Evolutionary conservation across 2,888 invertebrate species (phyloP), one percentile per base, ranked within the genome.

Genomic region (Stomorhina lunata): DNA sequence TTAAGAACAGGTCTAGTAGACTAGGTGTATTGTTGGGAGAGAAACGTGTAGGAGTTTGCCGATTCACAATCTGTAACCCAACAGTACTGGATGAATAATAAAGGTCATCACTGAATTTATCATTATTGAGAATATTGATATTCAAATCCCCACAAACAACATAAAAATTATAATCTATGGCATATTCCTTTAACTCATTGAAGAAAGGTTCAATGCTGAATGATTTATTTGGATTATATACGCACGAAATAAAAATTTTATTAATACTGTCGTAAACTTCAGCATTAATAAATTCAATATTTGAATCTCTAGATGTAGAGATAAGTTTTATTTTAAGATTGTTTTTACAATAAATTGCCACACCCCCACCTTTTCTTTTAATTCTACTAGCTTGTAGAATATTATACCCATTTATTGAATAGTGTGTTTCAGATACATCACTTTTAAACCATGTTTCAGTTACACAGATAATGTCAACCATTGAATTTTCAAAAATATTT

Each of bases 301-400:
- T 34, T 4, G 59, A 32, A 29, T 59, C 34, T 4, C 15, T 4
- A 12, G 72, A 72, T 10, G 27, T 32, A n/a, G 17, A 9, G 4
- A 71, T n/a, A 0, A 61, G 20, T 22, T 32, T 61, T 7, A 40
- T 10, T 1, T 45, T 72, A 1, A 72, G 48, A 34, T 15, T 34
- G 2, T 10, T 29, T 22, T 59, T 57, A 20, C 12, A 59, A 34
- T 68, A 68, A 10, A 77, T 77, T 29, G 66, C 66, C 10, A 59
- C 66, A 32, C 59, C 66, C 3, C 68, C 68, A 15, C 77, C 53
- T n/a, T n/a, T n/a, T 40, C 43, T 68, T 40, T 48, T 59, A n/a
- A 10, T 1, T 20, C 15, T 20, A 9, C 57, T 57, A 22, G 40
- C 57, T 27, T 37, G 15, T 2, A 66, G 5, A 10, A 59, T 7